phyloP scores from a whole-genome alignment of 2,113 vertebrate species.

The Coreoperca whiteheadi region DNA sequence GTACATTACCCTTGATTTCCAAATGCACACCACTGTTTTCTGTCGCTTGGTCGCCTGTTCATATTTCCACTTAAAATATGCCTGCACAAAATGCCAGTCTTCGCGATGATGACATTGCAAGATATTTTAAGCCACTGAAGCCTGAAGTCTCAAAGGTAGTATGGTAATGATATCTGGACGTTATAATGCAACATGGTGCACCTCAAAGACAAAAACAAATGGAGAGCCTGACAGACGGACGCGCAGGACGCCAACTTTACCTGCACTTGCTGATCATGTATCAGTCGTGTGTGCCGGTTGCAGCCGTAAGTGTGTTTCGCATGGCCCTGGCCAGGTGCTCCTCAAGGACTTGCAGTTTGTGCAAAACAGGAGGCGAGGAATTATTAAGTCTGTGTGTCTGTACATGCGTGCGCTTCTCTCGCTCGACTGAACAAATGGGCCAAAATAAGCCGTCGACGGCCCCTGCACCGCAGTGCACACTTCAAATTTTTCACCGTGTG shows the following conservation, averaged over 20 bases:
- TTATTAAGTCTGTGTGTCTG: neutral
- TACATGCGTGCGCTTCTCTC: neutral
- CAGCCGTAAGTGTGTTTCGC: conserved; percentile 31
- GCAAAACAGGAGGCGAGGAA: conserved; percentile 35
- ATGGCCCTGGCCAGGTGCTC: conserved; percentile 52
- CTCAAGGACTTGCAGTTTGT: conserved; percentile 65
- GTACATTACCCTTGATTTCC: neutral
- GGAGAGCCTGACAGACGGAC: neutral
- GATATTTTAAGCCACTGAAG: neutral
- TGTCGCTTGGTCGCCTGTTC: no score
- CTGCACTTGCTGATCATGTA: conserved; percentile 15
- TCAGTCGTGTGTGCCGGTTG: conserved; percentile 21
- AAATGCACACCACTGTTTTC: neutral
- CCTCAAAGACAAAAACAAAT: neutral
- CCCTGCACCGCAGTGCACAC: neutral
- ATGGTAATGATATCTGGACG: neutral
- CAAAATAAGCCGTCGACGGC: neutral
- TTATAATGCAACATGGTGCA: neutral
- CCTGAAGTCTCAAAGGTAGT: neutral
- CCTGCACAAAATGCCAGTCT: neutral
- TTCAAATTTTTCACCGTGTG: neutral
- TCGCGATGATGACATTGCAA: neutral
- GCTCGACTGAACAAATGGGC: neutral
- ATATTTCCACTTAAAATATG: neutral
- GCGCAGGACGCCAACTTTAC: neutral